These are phyloP conservation scores for Papilio gigon DNA, from an alignment of 2,888 invertebrate genomes.

Conservation along the genomic window DNA sequence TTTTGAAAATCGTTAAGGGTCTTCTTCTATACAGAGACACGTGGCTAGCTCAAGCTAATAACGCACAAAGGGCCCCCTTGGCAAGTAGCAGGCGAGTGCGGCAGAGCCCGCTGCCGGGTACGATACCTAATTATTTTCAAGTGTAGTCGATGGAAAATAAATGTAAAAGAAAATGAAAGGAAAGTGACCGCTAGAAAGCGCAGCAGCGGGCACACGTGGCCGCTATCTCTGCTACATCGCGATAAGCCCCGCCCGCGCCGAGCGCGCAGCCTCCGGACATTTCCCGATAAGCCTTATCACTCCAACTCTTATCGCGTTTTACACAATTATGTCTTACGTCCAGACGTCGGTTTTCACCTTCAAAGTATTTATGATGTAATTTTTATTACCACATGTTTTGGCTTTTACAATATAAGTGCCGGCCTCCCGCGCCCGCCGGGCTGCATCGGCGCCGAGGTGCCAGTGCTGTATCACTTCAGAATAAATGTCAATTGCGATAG, in stretches of 20 bases:
- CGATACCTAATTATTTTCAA: not conserved
- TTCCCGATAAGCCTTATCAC: constrained; percentile 14
- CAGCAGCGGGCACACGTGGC: not conserved
- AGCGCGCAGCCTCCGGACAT: constrained; percentile 7
- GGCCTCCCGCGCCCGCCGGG: too few relatives aligned
- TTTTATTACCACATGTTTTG: not conserved
- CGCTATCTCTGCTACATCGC: constrained; percentile 11
- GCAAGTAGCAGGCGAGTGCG: too few relatives aligned
- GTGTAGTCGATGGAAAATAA: not conserved
- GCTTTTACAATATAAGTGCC: too few relatives aligned
- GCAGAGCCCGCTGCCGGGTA: too few relatives aligned
- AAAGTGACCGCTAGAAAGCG: constrained; percentile 26
- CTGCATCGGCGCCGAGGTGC: too few relatives aligned
- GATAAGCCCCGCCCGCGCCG: constrained; percentile 7
- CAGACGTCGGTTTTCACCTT: not conserved
- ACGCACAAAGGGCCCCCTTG: too few relatives aligned
- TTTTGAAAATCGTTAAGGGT: not conserved
- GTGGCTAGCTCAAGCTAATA: too few relatives aligned
- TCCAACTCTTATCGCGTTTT: constrained; percentile 1
- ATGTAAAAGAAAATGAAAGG: constrained; percentile 7
- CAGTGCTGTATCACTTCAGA: too few relatives aligned
- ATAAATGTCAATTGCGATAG: too few relatives aligned
- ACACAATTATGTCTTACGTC: not conserved
- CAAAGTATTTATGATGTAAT: not conserved
- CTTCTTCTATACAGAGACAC: not conserved